Percentiles rank a stretch among this genome's conserved stretches.
These are phyloP conservation scores for Drosophila nigritarsus DNA, from an alignment of 2,888 invertebrate genomes.

Conservation along the genomic window DNA sequence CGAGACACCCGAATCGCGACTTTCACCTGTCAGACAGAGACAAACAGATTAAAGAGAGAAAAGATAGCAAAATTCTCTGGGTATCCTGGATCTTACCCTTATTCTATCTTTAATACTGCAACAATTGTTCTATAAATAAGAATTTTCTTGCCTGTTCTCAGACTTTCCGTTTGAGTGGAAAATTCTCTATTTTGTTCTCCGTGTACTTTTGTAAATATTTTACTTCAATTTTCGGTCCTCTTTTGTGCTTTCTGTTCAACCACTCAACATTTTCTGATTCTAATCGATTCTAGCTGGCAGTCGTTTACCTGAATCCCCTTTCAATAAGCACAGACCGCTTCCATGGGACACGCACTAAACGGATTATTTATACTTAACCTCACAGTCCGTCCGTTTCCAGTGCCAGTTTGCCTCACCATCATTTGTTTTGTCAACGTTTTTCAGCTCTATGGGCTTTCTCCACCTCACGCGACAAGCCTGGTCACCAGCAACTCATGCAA, in stretches of 20 bases:
- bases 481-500: not conserved
- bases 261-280: not conserved
- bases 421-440: conserved; percentile 46
- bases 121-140: not conserved
- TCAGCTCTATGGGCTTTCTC: conserved; percentile 46
- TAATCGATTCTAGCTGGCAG: not conserved
- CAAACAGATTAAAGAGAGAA: not conserved
- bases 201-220: not conserved
- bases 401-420: conserved; percentile 8
- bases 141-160: not conserved
- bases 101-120: not conserved
- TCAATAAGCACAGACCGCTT: conserved; percentile 8
- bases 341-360: conserved; percentile 63
- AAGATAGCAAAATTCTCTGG: not conserved
- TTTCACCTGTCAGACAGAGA: conserved; percentile 86
- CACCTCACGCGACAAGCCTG: not conserved
- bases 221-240: not conserved
- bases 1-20: conserved; percentile 92
- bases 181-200: not conserved
- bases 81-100: not conserved
- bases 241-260: not conserved
- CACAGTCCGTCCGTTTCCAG: conserved; percentile 29
- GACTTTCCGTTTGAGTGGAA: not conserved
- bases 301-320: not conserved
- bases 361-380: conserved; percentile 77